phyloP scores from a whole-genome alignment of 2,113 vertebrate species.

The Lycaon pictus region DNA sequence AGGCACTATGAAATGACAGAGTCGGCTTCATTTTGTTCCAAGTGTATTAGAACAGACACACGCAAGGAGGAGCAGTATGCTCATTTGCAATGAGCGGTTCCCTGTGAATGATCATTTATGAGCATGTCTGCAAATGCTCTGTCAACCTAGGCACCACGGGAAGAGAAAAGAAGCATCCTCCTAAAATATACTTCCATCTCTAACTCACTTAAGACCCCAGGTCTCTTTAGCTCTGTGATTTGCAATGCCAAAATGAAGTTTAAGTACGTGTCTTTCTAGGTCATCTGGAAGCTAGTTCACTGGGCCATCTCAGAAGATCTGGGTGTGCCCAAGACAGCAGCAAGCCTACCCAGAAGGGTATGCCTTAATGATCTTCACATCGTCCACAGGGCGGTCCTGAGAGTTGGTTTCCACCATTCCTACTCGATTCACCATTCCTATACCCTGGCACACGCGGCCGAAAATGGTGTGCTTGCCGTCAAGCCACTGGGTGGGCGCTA shows the following conservation, averaged over 20 bases:
- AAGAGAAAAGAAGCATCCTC: neutral
- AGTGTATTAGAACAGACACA: neutral
- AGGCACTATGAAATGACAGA: neutral
- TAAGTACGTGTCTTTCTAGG: neutral
- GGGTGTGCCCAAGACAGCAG: neutral
- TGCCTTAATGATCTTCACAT: constrained; percentile 94
- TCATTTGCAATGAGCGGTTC: neutral
- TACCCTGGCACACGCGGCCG: constrained; percentile 94
- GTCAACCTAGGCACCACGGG: neutral
- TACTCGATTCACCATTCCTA: constrained; percentile 93
- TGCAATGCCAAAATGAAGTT: neutral
- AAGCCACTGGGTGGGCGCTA: constrained; percentile 95
- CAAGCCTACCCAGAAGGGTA: constrained; percentile 86
- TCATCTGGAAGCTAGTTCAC: neutral
- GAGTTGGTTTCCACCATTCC: constrained; percentile 96
- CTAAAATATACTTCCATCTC: neutral
- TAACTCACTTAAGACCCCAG: constrained; percentile 10
- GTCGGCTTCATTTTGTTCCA: neutral
- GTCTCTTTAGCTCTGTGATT: neutral
- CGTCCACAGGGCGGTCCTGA: constrained; percentile 95
- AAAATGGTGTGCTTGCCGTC: constrained; percentile 98
- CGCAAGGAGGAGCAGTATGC: neutral
- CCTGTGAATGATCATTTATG: neutral
- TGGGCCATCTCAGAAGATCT: neutral
- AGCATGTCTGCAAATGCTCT: neutral